Percentiles rank a stretch among this genome's conserved stretches.
Conservation (phyloP, 2,113 vertebrate genomes). For the Fregetta grallaria region DNA sequence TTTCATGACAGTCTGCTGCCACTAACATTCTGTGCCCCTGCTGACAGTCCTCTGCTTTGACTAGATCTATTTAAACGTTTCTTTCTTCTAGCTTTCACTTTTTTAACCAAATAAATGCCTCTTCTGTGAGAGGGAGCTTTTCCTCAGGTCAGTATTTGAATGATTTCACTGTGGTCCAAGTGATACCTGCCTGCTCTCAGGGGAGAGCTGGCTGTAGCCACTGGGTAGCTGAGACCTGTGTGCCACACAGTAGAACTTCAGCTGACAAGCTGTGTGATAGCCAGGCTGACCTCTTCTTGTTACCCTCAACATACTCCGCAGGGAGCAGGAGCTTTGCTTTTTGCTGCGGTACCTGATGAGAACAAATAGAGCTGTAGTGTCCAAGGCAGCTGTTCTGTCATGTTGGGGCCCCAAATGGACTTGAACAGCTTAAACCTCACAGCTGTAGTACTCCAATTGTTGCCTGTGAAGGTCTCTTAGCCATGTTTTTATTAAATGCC, state of each 20-base stretch:
- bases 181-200: not conserved
- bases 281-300: not conserved
- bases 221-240: not conserved
- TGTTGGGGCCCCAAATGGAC: not conserved
- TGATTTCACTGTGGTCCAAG: not conserved
- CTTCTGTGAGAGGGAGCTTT: not conserved
- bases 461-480: not conserved
- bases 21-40: not conserved
- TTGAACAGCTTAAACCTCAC: not conserved
- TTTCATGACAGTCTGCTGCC: not conserved
- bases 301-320: not conserved
- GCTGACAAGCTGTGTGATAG: not conserved
- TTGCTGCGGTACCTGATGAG: not conserved
- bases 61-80: not conserved
- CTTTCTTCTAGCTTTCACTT: not conserved
- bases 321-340: not conserved
- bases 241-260: fast-evolving
- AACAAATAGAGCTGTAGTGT: not conserved
- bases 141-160: not conserved
- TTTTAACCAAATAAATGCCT: not conserved
- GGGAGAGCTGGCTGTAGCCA: not conserved
- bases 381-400: not conserved
- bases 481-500: not conserved
- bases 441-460: not conserved
- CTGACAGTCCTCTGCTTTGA: constrained; percentile 4